Evolutionary conservation across 1,140 invertebrate species (phyloP), one percentile per base, ranked within the genome.

Genomic region (Conopomorpha cramerella): DNA sequence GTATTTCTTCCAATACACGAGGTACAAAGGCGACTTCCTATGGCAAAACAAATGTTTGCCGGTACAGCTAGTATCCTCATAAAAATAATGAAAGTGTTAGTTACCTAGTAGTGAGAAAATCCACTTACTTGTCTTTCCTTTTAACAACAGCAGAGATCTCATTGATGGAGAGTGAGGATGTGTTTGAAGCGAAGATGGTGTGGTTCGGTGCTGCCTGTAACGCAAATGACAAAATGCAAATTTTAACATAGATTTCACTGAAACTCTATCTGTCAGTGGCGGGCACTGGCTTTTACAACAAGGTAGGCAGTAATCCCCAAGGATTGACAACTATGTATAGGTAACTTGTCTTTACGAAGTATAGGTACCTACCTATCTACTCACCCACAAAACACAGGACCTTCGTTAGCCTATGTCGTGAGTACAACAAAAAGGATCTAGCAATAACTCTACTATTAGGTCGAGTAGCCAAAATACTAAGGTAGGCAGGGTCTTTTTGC

Each of bases 101-200:
- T n/a, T n/a, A n/a, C n/a, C n/a, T n/a, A n/a, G n/a, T n/a, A n/a
- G n/a, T n/a, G n/a, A n/a, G n/a, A n/a, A n/a, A 17, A 4, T 23
- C 19, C 4, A 33, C 55, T 54, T 55, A 79, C 77, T 63, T 79
- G 49, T 83, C 82, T 54, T 84, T 85, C 41, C 85, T 77, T 31
- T 84, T 81, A 0, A 83, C 81, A 6, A 81, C 81, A 1, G 89
- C 84, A n/a, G 88, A 85, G 52, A 96, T 95, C 49, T 95, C 91
- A 37, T 78, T 80, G 46, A 95, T 90, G 8, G 89, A 85, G 6
- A 96, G 74, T 0, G 93, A 95, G 6, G 92, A 95, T 1, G 93
- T 96, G 60, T 96, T 96, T 7, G 90, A 92, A 1, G 90, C 87
- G 71, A 96, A 91, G 37, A 91, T 87, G 14, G 88, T 87, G 51